phyloP scores from a whole-genome alignment of 2,888 invertebrate genomes.

The Pachydiplax longipennis region DNA sequence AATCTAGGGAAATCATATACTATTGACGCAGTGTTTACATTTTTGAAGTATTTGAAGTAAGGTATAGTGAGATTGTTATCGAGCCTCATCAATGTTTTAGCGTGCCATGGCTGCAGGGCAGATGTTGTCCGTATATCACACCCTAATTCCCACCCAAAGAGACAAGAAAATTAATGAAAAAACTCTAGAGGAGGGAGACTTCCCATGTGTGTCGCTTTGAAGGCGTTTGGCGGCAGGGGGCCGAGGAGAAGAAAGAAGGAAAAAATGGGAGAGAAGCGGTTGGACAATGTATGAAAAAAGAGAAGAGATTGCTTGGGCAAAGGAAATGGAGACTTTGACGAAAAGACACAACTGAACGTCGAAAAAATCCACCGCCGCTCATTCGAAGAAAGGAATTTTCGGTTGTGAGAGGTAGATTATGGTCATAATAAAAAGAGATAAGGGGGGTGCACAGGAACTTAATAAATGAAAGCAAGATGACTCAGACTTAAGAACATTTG shows the following conservation, averaged over 20 bases:
- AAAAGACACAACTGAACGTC: background rate
- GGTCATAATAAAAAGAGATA: background rate
- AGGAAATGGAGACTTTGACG: background rate
- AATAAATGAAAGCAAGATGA: background rate
- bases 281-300: background rate
- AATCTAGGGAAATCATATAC: too few relatives aligned
- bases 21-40: too few relatives aligned
- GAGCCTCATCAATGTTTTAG: background rate
- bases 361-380: background rate
- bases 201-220: background rate
- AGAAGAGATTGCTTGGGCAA: background rate
- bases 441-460: background rate
- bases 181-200: background rate
- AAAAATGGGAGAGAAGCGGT: background rate
- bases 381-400: too few relatives aligned
- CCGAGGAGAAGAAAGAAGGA: background rate
- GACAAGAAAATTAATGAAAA: conserved; percentile 17
- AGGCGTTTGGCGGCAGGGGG: background rate
- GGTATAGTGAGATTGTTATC: too few relatives aligned
- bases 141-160: background rate
- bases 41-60: too few relatives aligned
- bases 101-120: background rate
- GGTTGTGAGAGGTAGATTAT: background rate
- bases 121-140: background rate
- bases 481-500: background rate